Percentiles rank a stretch among this genome's conserved stretches.
Conservation (phyloP, 2,888 invertebrate species). For the Mactromeris polynyma region DNA sequence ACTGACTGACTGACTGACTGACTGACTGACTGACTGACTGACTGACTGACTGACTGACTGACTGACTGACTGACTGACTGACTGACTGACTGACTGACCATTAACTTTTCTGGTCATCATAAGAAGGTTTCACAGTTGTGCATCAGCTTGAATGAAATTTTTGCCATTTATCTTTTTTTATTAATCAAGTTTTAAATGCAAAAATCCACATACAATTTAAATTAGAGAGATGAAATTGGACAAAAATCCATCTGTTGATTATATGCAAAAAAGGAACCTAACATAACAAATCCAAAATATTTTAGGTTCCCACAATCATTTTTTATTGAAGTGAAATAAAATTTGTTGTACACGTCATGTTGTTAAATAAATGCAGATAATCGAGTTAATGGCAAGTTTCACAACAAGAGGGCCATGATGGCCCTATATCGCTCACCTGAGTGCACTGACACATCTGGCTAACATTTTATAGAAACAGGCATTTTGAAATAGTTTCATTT, state of each 20-base stretch:
- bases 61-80: conserved; percentile 27
- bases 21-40: conserved; percentile 23
- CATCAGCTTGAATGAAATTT: not conserved
- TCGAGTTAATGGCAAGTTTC: not conserved
- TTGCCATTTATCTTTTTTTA: not conserved
- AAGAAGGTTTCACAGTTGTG: not conserved
- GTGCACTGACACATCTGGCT: no score
- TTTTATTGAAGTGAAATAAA: not conserved
- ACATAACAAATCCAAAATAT: not conserved
- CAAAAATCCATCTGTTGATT: not conserved
- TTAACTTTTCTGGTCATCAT: not conserved
- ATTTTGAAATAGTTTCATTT: no score
- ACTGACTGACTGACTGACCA: conserved; percentile 23
- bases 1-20: conserved; percentile 29
- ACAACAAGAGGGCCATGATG: no score
- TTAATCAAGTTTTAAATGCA: not conserved
- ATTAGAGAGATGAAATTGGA: not conserved
- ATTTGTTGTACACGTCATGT: not conserved
- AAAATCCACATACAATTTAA: not conserved
- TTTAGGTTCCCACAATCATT: not conserved
- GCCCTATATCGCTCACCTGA: no score
- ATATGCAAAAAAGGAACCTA: not conserved
- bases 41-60: conserved; percentile 20
- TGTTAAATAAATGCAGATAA: not conserved
- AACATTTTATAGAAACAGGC: not conserved